A percentile compares a stretch with the other conserved stretches of the same genome.
Evolutionary conservation across 2,797 vertebrate genomes (phyloP).

Genomic region (Typhlichthys subterraneus): DNA sequence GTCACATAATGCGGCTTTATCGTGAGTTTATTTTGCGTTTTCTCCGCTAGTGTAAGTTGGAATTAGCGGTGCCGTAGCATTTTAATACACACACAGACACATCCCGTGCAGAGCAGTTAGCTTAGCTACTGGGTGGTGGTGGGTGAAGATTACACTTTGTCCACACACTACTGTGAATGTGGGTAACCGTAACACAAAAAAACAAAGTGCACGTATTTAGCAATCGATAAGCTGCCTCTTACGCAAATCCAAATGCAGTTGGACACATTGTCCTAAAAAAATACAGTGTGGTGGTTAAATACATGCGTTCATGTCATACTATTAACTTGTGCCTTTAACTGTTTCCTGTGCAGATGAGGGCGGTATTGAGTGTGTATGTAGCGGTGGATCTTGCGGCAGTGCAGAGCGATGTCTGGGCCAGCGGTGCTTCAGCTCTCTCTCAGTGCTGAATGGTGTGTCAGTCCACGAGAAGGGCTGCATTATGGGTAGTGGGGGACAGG

Average conservation of each 20-base stretch:
- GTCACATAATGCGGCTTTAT: constrained; percentile 14
- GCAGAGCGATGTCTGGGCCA: constrained; percentile 83
- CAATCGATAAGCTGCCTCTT: too few relatives aligned
- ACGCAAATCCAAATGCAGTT: too few relatives aligned
- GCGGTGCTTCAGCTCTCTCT: constrained; percentile 89
- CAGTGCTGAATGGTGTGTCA: constrained; percentile 81
- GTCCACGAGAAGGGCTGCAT: constrained; percentile 89
- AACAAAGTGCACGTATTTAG: too few relatives aligned
- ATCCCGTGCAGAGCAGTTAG: not conserved
- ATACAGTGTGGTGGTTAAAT: not conserved
- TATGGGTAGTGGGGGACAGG: constrained; percentile 75
- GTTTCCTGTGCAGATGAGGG: constrained; percentile 76
- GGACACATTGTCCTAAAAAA: too few relatives aligned
- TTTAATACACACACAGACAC: constrained; percentile 8
- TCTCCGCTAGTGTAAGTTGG: constrained; percentile 5
- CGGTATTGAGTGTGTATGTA: constrained; percentile 84
- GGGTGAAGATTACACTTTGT: constrained; percentile 20
- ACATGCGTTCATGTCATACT: not conserved
- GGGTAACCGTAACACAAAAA: too few relatives aligned
- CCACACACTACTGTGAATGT: not conserved
- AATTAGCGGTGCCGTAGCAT: constrained; percentile 9
- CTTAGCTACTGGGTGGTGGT: not conserved
- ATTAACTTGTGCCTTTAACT: constrained; percentile 9
- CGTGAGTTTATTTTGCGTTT: not conserved
- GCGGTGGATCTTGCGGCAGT: constrained; percentile 81